Evolutionary conservation across 2,113 vertebrate species (phyloP).

Genomic region (Cyanoramphus novaezelandiae): DNA sequence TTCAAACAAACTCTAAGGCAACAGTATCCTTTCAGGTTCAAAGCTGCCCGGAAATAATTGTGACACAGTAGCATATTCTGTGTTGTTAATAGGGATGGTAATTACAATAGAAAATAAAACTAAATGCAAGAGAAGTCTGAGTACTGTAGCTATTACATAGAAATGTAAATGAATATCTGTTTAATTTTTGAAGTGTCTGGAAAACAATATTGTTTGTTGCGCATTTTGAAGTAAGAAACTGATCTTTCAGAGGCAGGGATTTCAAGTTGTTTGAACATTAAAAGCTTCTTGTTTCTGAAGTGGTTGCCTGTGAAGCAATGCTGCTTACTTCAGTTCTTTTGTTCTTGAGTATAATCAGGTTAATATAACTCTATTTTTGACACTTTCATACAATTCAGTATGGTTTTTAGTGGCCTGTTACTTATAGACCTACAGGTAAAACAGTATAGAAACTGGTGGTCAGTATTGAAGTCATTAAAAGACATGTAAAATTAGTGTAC

Average conservation of each 20-base stretch:
- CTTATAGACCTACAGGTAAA: neutral
- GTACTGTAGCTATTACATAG: too few relatives aligned
- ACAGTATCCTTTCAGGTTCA: neutral
- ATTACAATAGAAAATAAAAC: neutral
- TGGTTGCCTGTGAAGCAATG: neutral
- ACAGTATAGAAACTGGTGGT: neutral
- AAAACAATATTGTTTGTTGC: neutral
- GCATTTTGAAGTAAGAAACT: neutral
- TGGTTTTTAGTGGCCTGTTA: neutral
- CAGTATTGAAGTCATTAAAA: neutral
- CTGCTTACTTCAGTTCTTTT: neutral
- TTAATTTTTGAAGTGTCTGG: neutral
- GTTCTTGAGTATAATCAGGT: neutral
- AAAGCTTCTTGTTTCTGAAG: neutral
- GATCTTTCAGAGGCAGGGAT: neutral
- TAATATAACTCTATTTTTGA: neutral
- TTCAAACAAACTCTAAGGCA: neutral
- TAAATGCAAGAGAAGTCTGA: neutral
- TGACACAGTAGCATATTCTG: fast-evolving
- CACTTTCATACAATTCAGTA: neutral
- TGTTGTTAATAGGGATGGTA: neutral
- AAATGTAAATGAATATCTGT: neutral
- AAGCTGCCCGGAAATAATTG: neutral
- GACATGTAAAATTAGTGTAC: neutral
- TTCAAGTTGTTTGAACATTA: neutral